phyloP scores from a whole-genome alignment of 2,113 vertebrate genomes.

The Leucoraja erinaceus region DNA sequence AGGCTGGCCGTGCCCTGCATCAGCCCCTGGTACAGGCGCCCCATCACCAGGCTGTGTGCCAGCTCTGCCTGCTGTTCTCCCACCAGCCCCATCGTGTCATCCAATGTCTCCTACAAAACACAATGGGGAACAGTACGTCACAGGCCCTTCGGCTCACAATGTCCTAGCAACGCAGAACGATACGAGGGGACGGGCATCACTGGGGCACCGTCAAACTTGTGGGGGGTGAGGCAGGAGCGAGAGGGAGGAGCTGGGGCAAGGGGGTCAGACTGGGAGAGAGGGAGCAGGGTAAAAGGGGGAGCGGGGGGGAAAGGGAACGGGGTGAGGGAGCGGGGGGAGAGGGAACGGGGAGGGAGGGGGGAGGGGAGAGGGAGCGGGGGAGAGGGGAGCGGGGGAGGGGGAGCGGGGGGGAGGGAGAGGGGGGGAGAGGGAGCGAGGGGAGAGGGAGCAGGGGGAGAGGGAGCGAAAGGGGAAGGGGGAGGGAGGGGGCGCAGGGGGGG shows the following conservation, averaged over 20 bases:
- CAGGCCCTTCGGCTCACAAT: too few relatives aligned
- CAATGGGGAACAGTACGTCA: neutral
- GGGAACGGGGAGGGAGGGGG: neutral
- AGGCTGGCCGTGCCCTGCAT: conserved; percentile 59
- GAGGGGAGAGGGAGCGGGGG: neutral
- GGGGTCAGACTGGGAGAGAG: too few relatives aligned
- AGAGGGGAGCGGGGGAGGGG: neutral
- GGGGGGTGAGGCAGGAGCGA: too few relatives aligned
- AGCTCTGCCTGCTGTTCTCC: conserved; percentile 53
- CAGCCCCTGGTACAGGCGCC: conserved; percentile 59
- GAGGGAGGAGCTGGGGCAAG: neutral
- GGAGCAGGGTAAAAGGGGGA: neutral
- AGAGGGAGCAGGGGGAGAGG: too few relatives aligned
- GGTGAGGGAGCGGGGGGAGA: neutral
- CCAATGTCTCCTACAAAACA: conserved; percentile 58
- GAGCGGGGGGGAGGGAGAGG: too few relatives aligned
- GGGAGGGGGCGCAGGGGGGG: too few relatives aligned
- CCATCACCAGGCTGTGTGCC: conserved; percentile 49
- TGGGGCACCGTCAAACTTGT: too few relatives aligned
- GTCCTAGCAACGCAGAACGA: too few relatives aligned
- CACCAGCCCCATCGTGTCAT: conserved; percentile 56
- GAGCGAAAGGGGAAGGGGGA: too few relatives aligned
- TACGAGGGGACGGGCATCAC: too few relatives aligned
- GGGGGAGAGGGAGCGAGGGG: too few relatives aligned
- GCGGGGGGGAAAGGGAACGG: neutral